Conservation (phyloP, 2,113 vertebrate species). For the Scophthalmus maximus region DNA sequence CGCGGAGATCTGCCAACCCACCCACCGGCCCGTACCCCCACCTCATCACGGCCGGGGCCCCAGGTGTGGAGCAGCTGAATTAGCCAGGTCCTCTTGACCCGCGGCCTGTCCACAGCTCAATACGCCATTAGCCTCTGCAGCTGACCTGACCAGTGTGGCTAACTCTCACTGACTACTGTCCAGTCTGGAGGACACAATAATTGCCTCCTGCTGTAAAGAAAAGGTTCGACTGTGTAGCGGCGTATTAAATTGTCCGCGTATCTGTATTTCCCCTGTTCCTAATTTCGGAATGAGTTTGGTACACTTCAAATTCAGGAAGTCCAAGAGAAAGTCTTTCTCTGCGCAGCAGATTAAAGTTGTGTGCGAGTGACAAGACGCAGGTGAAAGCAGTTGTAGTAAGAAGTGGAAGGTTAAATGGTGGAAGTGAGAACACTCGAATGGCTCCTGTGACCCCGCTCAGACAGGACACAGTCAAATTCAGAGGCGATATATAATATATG, state of each 20-base stretch:
- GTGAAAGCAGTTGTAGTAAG: background rate
- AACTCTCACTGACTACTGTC: background rate
- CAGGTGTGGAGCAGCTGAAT: conserved; percentile 82
- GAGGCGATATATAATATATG: background rate
- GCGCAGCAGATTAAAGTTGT: background rate
- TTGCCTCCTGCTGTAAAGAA: background rate
- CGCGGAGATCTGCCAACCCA: background rate
- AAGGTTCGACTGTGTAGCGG: background rate
- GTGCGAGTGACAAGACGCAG: background rate
- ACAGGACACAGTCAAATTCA: too few relatives aligned
- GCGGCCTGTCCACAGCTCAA: conserved; percentile 78
- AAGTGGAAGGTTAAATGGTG: background rate
- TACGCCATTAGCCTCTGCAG: conserved; percentile 77
- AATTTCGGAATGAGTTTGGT: background rate
- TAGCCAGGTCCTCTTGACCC: conserved; percentile 71
- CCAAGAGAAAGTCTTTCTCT: too few relatives aligned
- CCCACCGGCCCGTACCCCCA: background rate
- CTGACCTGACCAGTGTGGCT: conserved; percentile 57
- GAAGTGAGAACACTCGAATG: background rate
- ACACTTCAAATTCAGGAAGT: background rate
- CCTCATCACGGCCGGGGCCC: conserved; percentile 25
- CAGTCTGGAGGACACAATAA: background rate
- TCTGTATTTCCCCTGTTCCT: background rate
- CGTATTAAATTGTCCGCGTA: background rate
- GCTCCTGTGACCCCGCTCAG: background rate